phyloP scores from a whole-genome alignment of 2,888 invertebrate genomes.

The Lepidocyrtinus sp. region DNA sequence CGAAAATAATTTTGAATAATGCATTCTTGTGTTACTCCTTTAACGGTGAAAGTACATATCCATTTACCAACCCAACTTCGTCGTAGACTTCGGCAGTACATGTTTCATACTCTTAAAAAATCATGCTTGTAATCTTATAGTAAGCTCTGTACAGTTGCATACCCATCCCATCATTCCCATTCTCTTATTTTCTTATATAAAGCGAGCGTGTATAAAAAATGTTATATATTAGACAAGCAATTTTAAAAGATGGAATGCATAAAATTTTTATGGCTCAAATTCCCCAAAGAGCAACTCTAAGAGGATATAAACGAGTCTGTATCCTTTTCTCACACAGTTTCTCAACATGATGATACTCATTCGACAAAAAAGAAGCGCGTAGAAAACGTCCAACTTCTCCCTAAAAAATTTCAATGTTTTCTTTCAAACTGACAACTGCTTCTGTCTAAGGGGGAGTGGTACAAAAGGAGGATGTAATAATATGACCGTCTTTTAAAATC shows the following conservation, averaged over 20 bases:
- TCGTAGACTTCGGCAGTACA: too few relatives aligned
- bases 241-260: conserved; percentile 49
- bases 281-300: conserved; percentile 45
- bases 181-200: too few relatives aligned
- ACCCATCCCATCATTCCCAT: too few relatives aligned
- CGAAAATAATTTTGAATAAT: conserved; percentile 10
- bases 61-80: too few relatives aligned
- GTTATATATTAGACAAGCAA: conserved; percentile 2
- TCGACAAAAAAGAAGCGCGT: background rate
- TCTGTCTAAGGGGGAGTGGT: background rate
- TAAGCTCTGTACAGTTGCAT: background rate
- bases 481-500: too few relatives aligned
- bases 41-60: too few relatives aligned
- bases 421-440: too few relatives aligned
- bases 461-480: background rate
- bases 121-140: background rate
- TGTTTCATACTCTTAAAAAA: too few relatives aligned
- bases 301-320: conserved; percentile 38
- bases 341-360: background rate
- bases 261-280: conserved; percentile 41
- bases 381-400: background rate
- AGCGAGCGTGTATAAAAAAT: conserved; percentile 11
- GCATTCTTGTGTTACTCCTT: too few relatives aligned
- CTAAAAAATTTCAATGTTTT: too few relatives aligned
- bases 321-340: conserved; percentile 32